Conservation (phyloP, 2,797 vertebrate species). For the Scolopax bukidnonensis region DNA sequence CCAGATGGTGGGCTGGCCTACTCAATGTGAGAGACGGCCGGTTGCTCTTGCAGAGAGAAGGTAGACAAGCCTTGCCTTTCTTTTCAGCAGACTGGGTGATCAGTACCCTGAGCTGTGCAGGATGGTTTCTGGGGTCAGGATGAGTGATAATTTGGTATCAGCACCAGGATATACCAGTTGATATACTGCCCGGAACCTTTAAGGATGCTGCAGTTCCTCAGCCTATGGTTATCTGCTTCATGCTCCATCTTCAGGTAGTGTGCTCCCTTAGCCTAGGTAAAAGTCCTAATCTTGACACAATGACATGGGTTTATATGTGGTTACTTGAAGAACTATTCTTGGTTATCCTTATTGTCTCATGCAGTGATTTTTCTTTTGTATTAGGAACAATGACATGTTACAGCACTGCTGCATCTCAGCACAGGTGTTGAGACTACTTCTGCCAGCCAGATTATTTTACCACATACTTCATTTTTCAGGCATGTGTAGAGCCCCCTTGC, state of each 20-base stretch:
- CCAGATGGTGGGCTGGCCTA: not conserved
- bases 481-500: not conserved
- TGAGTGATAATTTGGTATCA: not conserved
- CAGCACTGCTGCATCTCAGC: not conserved
- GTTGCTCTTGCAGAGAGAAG: not conserved
- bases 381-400: not conserved
- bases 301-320: not conserved
- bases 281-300: rapidly evolving
- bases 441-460: not conserved
- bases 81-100: not conserved
- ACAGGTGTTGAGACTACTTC: not conserved
- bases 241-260: not conserved
- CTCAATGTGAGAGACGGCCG: not conserved
- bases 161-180: not conserved
- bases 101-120: not conserved
- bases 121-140: not conserved
- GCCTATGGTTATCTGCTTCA: not conserved
- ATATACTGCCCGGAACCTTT: not conserved
- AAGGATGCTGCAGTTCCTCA: not conserved
- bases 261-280: not conserved
- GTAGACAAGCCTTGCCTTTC: not conserved
- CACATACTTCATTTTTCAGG: not conserved
- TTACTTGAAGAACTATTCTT: not conserved
- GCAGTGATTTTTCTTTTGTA: not conserved
- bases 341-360: not conserved